phyloP scores from a whole-genome alignment of 2,113 vertebrate species.

The Jaculus jaculus region DNA sequence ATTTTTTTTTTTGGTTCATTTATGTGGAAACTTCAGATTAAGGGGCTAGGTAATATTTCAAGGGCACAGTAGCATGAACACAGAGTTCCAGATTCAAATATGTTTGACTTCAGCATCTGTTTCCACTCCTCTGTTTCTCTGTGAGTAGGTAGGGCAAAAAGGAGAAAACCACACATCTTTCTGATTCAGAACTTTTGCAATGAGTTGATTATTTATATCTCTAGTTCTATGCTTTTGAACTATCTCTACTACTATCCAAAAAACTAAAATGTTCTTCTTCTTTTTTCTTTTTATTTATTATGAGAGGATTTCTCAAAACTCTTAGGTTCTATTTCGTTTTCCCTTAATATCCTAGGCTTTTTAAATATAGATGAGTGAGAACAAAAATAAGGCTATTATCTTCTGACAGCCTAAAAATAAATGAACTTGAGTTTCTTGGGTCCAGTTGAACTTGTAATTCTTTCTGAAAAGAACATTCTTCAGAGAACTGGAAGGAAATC shows the following conservation, averaged over 20 bases:
- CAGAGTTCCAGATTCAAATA: background rate
- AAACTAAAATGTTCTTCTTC: background rate
- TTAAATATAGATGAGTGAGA: background rate
- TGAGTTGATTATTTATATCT: conserved; percentile 7
- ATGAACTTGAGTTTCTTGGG: background rate
- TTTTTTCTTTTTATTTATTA: background rate
- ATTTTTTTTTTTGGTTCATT: conserved; percentile 20
- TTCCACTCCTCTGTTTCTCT: background rate
- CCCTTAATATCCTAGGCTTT: background rate
- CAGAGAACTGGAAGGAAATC: background rate
- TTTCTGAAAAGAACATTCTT: background rate
- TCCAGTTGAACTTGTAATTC: background rate
- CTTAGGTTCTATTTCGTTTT: background rate
- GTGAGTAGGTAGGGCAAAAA: background rate
- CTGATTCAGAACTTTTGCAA: conserved; percentile 41
- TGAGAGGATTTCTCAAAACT: background rate
- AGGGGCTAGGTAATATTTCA: background rate
- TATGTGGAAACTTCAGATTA: background rate
- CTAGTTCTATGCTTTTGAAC: background rate
- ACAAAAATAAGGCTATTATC: background rate
- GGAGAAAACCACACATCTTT: background rate
- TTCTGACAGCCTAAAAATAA: background rate
- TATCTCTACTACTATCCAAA: background rate
- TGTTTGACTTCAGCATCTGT: background rate
- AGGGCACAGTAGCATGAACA: background rate